Evolutionary conservation across 1,140 invertebrate genomes (phyloP).

Genomic region (Sinonovacula constricta): DNA sequence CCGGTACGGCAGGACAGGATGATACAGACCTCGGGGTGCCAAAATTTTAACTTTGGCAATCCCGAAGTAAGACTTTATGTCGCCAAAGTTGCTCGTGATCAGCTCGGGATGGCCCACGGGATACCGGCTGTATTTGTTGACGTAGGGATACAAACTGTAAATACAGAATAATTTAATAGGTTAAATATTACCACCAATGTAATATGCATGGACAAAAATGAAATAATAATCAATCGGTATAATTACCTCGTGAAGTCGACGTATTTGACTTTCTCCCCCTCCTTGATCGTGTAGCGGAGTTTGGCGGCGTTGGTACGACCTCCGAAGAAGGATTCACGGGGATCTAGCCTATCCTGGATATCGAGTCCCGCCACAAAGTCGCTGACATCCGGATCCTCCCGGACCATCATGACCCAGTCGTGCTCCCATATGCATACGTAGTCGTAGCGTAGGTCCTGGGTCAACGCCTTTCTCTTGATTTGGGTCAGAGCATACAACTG

Average conservation of each 20-base stretch:
- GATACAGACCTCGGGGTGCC: constrained; percentile 11
- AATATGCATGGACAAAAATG: background rate
- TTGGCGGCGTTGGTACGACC: constrained; percentile 71
- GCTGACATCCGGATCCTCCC: no score
- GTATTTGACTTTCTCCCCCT: constrained; percentile 74
- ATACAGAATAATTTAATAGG: background rate
- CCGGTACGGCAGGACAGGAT: constrained; percentile 38
- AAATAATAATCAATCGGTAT: background rate
- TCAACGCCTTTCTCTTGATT: constrained; percentile 21
- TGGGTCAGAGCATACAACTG: constrained; percentile 2
- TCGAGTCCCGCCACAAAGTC: constrained; percentile 41
- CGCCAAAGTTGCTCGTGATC: constrained; percentile 51
- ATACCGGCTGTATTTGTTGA: constrained; percentile 65
- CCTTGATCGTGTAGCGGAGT: constrained; percentile 58
- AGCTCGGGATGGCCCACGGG: constrained; percentile 58
- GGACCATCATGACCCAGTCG: no score
- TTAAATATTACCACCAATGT: background rate
- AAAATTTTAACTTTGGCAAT: constrained; percentile 29
- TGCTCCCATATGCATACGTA: no score
- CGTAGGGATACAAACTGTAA: no score
- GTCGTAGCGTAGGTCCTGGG: constrained; percentile 26
- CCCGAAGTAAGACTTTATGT: constrained; percentile 21
- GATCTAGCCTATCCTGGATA: constrained; percentile 39
- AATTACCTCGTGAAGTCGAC: constrained; percentile 74
- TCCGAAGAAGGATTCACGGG: constrained; percentile 72